Conservation (phyloP, 2,113 vertebrate species). For the Tricholaema leucomelas region DNA sequence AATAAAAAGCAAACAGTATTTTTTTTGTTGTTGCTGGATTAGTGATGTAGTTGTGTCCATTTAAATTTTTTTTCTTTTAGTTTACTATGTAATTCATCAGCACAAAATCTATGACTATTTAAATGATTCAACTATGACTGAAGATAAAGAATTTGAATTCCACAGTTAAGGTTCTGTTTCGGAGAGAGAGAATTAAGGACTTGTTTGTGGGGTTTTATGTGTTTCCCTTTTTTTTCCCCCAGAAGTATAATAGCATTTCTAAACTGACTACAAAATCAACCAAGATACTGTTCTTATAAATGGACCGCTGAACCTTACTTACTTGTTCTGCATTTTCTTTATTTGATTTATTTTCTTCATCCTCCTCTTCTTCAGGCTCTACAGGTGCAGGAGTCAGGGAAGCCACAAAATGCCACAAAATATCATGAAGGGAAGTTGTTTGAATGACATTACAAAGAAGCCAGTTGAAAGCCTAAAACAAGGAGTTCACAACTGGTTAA, state of each 20-base stretch:
- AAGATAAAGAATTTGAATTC: not conserved
- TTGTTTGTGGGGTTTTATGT: not conserved
- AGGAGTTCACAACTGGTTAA: not conserved
- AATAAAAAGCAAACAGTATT: not conserved
- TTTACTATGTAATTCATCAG: not conserved
- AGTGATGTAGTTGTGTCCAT: not conserved
- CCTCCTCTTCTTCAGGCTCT: slow-evolving; percentile 95
- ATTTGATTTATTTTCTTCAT: slow-evolving; percentile 95
- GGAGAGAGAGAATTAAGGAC: not conserved
- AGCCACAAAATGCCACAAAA: slow-evolving; percentile 98
- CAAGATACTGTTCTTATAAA: not conserved
- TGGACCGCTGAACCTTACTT: not conserved
- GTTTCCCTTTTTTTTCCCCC: not conserved
- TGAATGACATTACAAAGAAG: slow-evolving; percentile 98
- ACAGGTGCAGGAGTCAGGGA: slow-evolving; percentile 93
- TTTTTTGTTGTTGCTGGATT: not conserved
- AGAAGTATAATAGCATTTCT: not conserved
- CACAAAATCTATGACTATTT: not conserved
- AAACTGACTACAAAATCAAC: not conserved
- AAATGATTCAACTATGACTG: not conserved
- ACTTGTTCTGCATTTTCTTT: slow-evolving; percentile 95
- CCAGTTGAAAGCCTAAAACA: slow-evolving; percentile 95
- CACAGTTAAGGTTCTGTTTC: not conserved
- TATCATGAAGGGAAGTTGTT: slow-evolving; percentile 96
- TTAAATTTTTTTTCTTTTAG: no score